phyloP scores from a whole-genome alignment of 1,140 invertebrate species.

The Bombus pascuorum region DNA sequence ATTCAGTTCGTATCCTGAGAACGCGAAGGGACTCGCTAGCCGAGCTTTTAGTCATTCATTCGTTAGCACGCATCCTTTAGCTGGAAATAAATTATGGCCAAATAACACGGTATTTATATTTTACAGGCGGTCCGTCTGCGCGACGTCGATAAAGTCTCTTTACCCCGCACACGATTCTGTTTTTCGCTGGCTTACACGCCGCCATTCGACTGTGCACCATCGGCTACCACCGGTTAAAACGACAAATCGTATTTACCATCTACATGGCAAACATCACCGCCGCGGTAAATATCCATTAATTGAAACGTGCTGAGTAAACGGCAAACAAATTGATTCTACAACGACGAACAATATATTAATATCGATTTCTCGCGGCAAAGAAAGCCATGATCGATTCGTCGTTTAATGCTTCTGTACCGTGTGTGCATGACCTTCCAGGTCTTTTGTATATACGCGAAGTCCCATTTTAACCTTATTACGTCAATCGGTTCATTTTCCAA shows the following conservation, averaged over 20 bases:
- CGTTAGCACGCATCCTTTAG: conserved; percentile 9
- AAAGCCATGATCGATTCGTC: neutral
- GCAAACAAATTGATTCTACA: conserved; percentile 52
- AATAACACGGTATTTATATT: conserved; percentile 34
- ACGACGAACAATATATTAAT: conserved; percentile 54
- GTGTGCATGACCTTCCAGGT: neutral
- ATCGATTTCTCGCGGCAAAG: conserved; percentile 1
- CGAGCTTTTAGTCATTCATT: conserved; percentile 37
- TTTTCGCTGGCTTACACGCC: conserved; percentile 31
- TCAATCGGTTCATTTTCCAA: too few relatives aligned
- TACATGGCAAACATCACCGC: conserved; percentile 54
- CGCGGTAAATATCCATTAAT: conserved; percentile 66
- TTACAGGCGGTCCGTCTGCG: neutral
- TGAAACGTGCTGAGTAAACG: conserved; percentile 57
- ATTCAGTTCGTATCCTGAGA: conserved; percentile 18
- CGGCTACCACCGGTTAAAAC: conserved; percentile 45
- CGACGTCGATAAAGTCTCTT: conserved; percentile 28
- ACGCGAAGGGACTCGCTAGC: neutral
- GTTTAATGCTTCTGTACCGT: neutral
- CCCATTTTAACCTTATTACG: too few relatives aligned
- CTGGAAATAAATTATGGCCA: conserved; percentile 39
- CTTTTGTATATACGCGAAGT: neutral
- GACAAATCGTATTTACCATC: conserved; percentile 59
- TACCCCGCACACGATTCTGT: conserved; percentile 4
- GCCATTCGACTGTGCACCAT: neutral